Percentiles rank a stretch among this genome's conserved stretches.
Evolutionary conservation across 2,797 vertebrate species (phyloP).

Genomic region (Anguilla obscura): DNA sequence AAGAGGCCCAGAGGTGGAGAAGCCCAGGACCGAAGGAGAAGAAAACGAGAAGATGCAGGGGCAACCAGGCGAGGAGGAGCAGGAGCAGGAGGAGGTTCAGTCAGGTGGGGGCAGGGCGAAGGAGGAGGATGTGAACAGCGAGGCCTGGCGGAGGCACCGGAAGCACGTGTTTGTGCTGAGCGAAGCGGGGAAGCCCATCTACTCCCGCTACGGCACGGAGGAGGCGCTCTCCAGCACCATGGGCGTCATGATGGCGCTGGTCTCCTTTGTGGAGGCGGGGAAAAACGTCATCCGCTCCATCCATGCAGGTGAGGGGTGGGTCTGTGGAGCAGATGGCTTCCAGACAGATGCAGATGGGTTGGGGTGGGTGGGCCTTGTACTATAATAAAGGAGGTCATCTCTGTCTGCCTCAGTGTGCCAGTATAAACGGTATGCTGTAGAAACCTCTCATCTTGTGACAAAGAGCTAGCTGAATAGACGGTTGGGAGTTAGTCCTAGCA

Average conservation of each 20-base stretch:
- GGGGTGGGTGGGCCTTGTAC: neutral
- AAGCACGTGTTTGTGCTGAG: constrained; percentile 96
- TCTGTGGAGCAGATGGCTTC: neutral
- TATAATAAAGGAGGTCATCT: neutral
- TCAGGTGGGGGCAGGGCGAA: constrained; percentile 59
- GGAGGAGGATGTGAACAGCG: constrained; percentile 83
- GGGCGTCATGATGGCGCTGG: constrained; percentile 96
- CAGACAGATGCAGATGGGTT: neutral
- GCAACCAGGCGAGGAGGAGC: constrained; percentile 25
- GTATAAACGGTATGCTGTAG: neutral
- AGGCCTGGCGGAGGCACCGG: constrained; percentile 86
- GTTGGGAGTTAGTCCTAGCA: neutral
- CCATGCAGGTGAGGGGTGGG: constrained; percentile 81
- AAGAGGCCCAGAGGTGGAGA: constrained; percentile 32
- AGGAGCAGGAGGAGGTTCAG: constrained; percentile 60
- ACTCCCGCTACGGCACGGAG: constrained; percentile 92
- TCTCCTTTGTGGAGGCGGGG: constrained; percentile 91
- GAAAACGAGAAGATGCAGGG: constrained; percentile 46
- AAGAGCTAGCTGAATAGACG: neutral
- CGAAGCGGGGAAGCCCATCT: constrained; percentile 95
- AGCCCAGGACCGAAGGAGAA: constrained; percentile 48
- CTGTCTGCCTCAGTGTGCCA: neutral
- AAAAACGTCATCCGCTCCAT: constrained; percentile 95
- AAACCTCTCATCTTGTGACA: neutral
- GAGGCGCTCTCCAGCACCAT: constrained; percentile 95